These are phyloP conservation scores for Notodonta dromedarius DNA, from an alignment of 2,888 invertebrate species.

Conservation along the genomic window DNA sequence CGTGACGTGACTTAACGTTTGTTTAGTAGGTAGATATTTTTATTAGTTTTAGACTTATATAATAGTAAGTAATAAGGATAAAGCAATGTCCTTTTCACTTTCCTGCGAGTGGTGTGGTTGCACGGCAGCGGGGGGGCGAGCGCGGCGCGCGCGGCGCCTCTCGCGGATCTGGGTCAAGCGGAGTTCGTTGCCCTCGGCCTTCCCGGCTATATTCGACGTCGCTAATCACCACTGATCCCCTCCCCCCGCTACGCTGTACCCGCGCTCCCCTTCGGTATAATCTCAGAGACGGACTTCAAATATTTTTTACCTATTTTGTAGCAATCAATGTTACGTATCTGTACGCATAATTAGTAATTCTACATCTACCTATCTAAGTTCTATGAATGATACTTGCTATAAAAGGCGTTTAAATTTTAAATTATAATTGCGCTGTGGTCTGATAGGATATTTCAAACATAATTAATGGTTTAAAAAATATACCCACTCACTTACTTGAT, in stretches of 20 bases:
- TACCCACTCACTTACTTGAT: too few species aligned
- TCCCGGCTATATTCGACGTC: constrained; percentile 82
- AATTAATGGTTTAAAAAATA: too few species aligned
- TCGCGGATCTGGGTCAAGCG: constrained; percentile 79
- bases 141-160: constrained; percentile 44
- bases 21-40: constrained; percentile 18
- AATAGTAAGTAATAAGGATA: constrained; percentile 37
- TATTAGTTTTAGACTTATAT: constrained; percentile 8
- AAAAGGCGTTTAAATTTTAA: too few species aligned
- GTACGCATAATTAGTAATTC: too few species aligned
- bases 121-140: constrained; percentile 28
- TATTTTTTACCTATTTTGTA: constrained; percentile 12
- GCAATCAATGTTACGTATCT: too few species aligned
- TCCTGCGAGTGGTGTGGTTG: constrained; percentile 51
- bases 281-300: constrained; percentile 54
- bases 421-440: too few species aligned
- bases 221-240: constrained; percentile 68
- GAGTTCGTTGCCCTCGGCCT: constrained; percentile 84
- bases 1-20: constrained; percentile 15
- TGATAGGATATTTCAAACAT: too few species aligned
- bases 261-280: constrained; percentile 43
- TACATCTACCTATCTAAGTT: too few species aligned
- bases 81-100: constrained; percentile 76
- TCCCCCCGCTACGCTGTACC: constrained; percentile 37
- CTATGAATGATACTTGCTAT: too few species aligned